Percentiles rank a stretch among this genome's conserved stretches.
phyloP scores from a whole-genome alignment of 2,888 invertebrate species.

The Patella pellucida region DNA sequence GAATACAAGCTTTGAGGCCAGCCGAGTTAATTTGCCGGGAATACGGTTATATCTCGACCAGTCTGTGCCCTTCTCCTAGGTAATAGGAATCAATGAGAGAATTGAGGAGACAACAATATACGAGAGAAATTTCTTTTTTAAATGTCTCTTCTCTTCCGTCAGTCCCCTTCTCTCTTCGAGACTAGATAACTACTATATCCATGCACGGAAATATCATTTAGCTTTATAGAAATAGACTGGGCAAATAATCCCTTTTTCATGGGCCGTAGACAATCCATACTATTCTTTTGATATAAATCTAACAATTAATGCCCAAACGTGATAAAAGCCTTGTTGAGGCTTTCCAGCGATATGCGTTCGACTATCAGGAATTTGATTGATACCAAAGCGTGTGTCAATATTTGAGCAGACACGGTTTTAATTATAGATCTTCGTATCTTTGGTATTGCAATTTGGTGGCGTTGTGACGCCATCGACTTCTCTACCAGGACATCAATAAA shows the following conservation, averaged over 20 bases:
- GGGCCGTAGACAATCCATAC: constrained; percentile 3
- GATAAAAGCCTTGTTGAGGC: constrained; percentile 10
- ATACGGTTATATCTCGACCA: background rate
- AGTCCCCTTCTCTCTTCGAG: background rate
- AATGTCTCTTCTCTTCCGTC: too few relatives aligned
- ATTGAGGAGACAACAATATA: too few relatives aligned
- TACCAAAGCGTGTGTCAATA: constrained; percentile 8
- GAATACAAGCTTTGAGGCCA: constrained; percentile 11
- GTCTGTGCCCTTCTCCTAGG: too few relatives aligned
- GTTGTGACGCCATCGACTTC: constrained; percentile 11
- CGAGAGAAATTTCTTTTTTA: too few relatives aligned
- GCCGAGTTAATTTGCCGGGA: constrained; percentile 17
- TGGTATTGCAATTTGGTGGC: constrained; percentile 10
- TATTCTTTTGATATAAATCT: constrained; percentile 9
- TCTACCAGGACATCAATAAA: constrained; percentile 8
- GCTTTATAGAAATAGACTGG: background rate
- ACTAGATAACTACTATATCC: background rate
- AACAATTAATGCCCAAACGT: constrained; percentile 11
- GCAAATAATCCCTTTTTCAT: background rate
- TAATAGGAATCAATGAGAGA: too few relatives aligned
- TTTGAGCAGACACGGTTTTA: constrained; percentile 11
- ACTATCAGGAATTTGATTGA: constrained; percentile 9
- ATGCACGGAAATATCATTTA: constrained; percentile 3
- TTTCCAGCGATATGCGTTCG: constrained; percentile 9
- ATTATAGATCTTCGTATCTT: constrained; percentile 11